Percentiles rank a stretch among this genome's conserved stretches.
These are phyloP conservation scores for Scaptomyza polygonia DNA, from an alignment of 2,888 invertebrate species.

Conservation along the genomic window DNA sequence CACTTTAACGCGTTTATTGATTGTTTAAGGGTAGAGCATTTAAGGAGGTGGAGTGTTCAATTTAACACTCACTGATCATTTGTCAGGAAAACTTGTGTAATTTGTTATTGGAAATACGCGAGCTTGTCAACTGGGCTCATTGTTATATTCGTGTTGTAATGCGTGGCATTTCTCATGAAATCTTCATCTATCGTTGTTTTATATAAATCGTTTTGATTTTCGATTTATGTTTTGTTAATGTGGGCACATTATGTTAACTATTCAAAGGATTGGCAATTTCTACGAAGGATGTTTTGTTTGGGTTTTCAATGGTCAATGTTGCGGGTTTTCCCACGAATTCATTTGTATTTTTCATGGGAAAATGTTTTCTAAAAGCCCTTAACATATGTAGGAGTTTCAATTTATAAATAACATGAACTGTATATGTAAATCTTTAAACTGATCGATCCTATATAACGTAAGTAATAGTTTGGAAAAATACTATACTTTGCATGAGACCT, in stretches of 20 bases:
- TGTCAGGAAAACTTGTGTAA: conserved; percentile 60
- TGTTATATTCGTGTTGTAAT: conserved; percentile 35
- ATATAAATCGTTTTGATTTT: conserved; percentile 18
- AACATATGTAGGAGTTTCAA: not conserved
- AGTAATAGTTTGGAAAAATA: too few relatives aligned
- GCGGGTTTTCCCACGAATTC: conserved; percentile 54
- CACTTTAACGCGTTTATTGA: conserved; percentile 60
- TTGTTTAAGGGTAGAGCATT: conserved; percentile 19
- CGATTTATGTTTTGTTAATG: conserved; percentile 56
- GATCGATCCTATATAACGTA: too few relatives aligned
- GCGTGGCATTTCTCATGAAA: conserved; percentile 44
- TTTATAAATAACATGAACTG: too few relatives aligned
- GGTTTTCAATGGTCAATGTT: conserved; percentile 2
- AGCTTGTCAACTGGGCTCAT: conserved; percentile 58
- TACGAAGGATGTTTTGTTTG: conserved; percentile 50
- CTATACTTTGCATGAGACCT: too few relatives aligned
- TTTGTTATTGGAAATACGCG: conserved; percentile 70
- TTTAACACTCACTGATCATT: conserved; percentile 53
- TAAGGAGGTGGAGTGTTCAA: conserved; percentile 2
- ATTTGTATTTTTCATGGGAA: conserved; percentile 26
- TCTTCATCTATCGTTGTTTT: conserved; percentile 34
- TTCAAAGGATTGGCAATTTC: conserved; percentile 71
- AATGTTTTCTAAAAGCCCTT: not conserved
- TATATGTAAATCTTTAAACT: too few relatives aligned
- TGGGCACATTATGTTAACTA: conserved; percentile 72